Evolutionary conservation across 2,113 vertebrate genomes (phyloP).

Genomic region (Solea solea): DNA sequence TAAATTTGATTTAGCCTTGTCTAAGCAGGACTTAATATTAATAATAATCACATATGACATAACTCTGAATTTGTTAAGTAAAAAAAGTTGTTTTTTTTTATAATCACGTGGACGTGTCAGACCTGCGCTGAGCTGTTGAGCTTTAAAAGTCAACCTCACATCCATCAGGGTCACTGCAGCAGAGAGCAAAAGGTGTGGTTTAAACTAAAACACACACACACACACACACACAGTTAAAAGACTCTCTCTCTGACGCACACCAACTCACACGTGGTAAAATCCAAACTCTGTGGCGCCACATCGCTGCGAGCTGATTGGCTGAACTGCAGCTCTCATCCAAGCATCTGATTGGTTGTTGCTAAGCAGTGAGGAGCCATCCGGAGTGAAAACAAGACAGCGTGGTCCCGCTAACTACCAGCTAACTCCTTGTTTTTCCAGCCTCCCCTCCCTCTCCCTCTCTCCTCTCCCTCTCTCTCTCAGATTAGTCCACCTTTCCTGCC

Average conservation of each 20-base stretch:
- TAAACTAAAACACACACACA: not conserved
- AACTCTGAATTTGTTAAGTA: not conserved
- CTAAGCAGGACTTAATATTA: not conserved
- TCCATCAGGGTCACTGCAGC: constrained; percentile 32
- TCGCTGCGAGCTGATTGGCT: constrained; percentile 73
- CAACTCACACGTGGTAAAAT: constrained; percentile 80
- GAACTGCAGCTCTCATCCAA: constrained; percentile 42
- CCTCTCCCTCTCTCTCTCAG: constrained; percentile 19
- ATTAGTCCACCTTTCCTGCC: constrained; percentile 38
- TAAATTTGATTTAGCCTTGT: too few relatives aligned
- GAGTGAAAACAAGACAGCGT: constrained; percentile 72
- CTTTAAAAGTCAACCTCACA: not conserved
- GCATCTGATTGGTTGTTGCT: constrained; percentile 85
- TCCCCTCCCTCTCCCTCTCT: constrained; percentile 14
- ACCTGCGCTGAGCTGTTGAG: too few relatives aligned
- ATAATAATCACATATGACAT: constrained; percentile 10
- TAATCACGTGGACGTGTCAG: too few relatives aligned
- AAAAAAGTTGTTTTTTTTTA: too few relatives aligned
- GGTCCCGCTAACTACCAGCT: constrained; percentile 72
- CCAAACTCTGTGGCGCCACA: constrained; percentile 81
- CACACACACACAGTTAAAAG: constrained; percentile 29
- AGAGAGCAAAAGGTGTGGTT: constrained; percentile 61
- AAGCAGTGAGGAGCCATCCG: constrained; percentile 82
- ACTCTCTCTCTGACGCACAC: constrained; percentile 5
- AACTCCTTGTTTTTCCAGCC: constrained; percentile 36